Conservation (phyloP, 2,113 vertebrate species). For the Daphoenositta chrysoptera region DNA sequence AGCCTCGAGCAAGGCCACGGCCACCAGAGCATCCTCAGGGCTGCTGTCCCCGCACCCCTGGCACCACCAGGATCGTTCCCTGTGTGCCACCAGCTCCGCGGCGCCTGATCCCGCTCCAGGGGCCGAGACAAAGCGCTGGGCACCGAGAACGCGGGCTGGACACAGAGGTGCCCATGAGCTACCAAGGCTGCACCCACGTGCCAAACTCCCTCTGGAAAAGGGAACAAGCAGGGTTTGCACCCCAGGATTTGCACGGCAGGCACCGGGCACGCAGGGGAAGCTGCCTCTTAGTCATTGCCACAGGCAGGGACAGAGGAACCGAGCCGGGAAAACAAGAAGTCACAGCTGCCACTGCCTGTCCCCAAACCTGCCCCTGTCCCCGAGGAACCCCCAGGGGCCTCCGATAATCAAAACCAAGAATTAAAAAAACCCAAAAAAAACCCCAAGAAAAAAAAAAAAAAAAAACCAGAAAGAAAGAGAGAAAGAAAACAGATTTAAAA, state of each 20-base stretch:
- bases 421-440: no score
- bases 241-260: fast-evolving
- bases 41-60: fast-evolving
- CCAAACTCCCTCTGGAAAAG: neutral
- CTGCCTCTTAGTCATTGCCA: neutral
- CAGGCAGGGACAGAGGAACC: conserved; percentile 3
- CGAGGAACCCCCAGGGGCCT: neutral
- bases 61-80: fast-evolving
- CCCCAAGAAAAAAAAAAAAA: fast-evolving
- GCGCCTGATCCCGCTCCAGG: fast-evolving
- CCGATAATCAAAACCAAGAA: neutral
- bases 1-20: fast-evolving
- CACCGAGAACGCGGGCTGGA: fast-evolving
- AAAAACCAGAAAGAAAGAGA: neutral
- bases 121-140: neutral
- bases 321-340: conserved; percentile 10
- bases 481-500: neutral
- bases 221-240: neutral
- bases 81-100: fast-evolving
- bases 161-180: neutral
- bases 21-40: fast-evolving
- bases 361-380: neutral
- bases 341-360: neutral
- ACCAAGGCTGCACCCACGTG: fast-evolving
- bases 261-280: neutral